Base-by-base conservation (phyloP, 2,113 vertebrate genomes). In the Lipophrys pholis region DNA sequence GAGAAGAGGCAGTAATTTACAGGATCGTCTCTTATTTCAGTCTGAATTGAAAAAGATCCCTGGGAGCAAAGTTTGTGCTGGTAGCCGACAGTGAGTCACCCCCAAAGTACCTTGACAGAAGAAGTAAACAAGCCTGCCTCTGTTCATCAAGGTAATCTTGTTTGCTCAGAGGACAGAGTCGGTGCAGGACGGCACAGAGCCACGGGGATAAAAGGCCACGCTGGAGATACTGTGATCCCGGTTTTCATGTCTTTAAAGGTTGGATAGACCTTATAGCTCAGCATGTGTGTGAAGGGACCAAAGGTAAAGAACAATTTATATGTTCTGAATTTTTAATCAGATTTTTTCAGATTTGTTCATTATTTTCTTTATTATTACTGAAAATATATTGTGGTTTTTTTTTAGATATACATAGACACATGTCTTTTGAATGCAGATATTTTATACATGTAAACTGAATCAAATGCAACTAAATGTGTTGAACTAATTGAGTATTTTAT, bases 121-220 rank as follows among this genome's bases (percentile, higher is more conserved):
- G 63, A 39, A 58, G 82, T 82, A 89, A 91, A 91, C 85, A 88
- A 73, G 69, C 16, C 57, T 70, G 64, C 81, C 75, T 68, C 67
- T 87, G 73, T 83, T 92, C 85, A 81, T 90, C 86, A 84, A 49
- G 60, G 81, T 89, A 87, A 90, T 89, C 82, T 74, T 90, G 81
- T 91, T 91, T 92, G 81, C 66, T 85, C 76, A 70, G 82, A 71
- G 73, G 60, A 65, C 74, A 59, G 69, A 14, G 54, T 63, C 80
- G 69, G 63, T 58, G 62, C 70, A 52, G 77, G 87, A 78, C 77
- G 52, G 48, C 76, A 21, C 35, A 9, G 67, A 73, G 76, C 71
- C 77, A 57, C 40, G 1, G 58, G 73, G 67, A 85, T 79, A 71
- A 87, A 79, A 43, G 53, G 16, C 12, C 35, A 2, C n/a, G 16